phyloP scores from a whole-genome alignment of 2,113 vertebrate genomes.

The Lathamus discolor region DNA sequence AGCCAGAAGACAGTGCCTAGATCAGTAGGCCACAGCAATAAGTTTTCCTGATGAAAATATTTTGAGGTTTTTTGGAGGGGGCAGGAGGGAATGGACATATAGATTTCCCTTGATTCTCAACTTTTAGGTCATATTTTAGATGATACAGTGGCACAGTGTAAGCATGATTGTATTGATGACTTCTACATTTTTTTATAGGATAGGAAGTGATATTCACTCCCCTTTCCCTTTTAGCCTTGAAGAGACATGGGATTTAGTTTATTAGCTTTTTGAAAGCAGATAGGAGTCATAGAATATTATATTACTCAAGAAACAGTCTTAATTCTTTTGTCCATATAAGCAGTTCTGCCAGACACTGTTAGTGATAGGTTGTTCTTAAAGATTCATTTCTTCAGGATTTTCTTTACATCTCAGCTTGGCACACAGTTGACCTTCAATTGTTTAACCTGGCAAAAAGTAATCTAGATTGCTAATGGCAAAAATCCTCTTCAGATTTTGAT shows the following conservation, averaged over 20 bases:
- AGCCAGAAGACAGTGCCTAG: background rate
- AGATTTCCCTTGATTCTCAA: background rate
- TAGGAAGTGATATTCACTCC: background rate
- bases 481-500: background rate
- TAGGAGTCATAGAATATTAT: background rate
- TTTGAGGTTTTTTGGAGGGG: fast-evolving
- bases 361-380: background rate
- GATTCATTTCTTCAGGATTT: background rate
- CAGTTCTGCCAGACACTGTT: background rate
- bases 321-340: background rate
- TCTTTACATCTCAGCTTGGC: background rate
- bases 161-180: background rate
- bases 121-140: background rate
- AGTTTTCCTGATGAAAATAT: background rate
- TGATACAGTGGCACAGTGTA: background rate
- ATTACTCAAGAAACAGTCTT: background rate
- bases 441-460: background rate
- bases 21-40: background rate
- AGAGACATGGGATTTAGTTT: background rate
- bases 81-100: background rate
- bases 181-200: background rate
- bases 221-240: background rate
- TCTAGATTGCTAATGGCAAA: background rate
- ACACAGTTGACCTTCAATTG: background rate
- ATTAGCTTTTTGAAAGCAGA: background rate